Evolutionary conservation across 1,140 invertebrate genomes (phyloP).

Genomic region (Bilobella aurantiaca): DNA sequence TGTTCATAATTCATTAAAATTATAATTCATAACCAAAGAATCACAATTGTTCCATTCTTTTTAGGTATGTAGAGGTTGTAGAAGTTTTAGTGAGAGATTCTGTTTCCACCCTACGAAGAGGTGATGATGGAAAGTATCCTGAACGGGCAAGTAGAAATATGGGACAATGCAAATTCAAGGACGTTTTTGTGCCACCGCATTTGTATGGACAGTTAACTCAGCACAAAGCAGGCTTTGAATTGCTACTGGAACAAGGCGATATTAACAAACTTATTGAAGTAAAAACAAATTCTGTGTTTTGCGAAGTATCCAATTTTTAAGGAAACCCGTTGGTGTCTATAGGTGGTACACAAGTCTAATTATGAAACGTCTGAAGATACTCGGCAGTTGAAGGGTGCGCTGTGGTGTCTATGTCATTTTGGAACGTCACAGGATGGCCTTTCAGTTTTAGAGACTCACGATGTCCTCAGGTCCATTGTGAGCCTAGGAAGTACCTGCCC

Average conservation of each 20-base stretch:
- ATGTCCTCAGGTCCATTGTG: slow-evolving; percentile 52
- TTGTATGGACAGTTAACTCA: slow-evolving; percentile 76
- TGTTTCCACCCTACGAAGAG: slow-evolving; percentile 68
- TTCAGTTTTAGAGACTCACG: slow-evolving; percentile 53
- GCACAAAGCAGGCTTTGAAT: slow-evolving; percentile 59
- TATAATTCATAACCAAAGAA: neutral
- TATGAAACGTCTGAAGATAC: slow-evolving; percentile 51
- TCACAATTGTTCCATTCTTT: slow-evolving; percentile 27
- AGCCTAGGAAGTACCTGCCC: slow-evolving; percentile 62
- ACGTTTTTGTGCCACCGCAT: slow-evolving; percentile 68
- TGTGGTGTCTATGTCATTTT: slow-evolving; percentile 80
- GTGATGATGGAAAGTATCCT: slow-evolving; percentile 66
- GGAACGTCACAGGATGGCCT: slow-evolving; percentile 63
- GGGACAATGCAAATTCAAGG: slow-evolving; percentile 34
- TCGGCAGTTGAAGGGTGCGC: slow-evolving; percentile 67
- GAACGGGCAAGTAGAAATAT: slow-evolving; percentile 45
- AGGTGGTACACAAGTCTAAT: neutral
- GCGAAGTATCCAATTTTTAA: neutral
- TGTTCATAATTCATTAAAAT: neutral
- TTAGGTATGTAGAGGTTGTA: slow-evolving; percentile 72
- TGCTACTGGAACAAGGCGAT: slow-evolving; percentile 46
- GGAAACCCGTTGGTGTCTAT: neutral
- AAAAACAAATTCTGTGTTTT: slow-evolving; percentile 10
- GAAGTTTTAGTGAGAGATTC: slow-evolving; percentile 79
- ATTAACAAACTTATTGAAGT: slow-evolving; percentile 28